Evolutionary conservation across 2,113 vertebrate genomes (phyloP), one percentile per base, ranked within the genome.

Genomic region (Crotalus helleri): DNA sequence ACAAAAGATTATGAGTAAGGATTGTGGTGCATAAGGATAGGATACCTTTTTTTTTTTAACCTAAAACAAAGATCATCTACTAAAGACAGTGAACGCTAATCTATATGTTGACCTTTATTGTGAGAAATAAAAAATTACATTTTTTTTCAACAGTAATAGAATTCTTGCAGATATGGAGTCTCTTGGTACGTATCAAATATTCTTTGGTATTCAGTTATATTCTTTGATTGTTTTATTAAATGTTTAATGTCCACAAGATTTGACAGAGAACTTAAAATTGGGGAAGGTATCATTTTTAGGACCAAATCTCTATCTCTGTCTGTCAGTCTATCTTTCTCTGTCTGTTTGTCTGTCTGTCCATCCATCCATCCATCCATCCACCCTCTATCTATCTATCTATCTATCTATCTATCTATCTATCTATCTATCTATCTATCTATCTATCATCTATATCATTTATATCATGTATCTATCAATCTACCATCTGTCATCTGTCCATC

Each of bases 131-230:
- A 13, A 58, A 21, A 87, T 85, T 44, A 24, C 33, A 11, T n/a
- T 64, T 92, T 74, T 74, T 6, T 33, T 57, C 51, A 33, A 29
- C 54, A 94, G 92, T 59, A 92, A 85, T 92, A 92, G 85, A 13
- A 51, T 8, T 12, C 1, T 3, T 17, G 19, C 57, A 69, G 59
- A 51, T 2, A 61, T 55, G 91, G 33, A n/a, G 7, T 87, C 10
- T 39, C 53, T 23, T 7, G 58, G 19, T 17, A n/a, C 69, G 13
- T 91, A 55, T 46, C 58, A 4, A 23, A 87, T n/a, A 21, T 10
- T 87, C 33, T 39, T 19, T 81, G 69, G 69, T 39, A 81, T 81
- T 81, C 15, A 19, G 1, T 81, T 81, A 19, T 19, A 87, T 53
- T 26, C 12, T 87, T 87, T 53, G 49, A 24, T 15, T 87, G 29